Conservation (phyloP, 2,113 vertebrate genomes). For the Ciconia maguari region DNA sequence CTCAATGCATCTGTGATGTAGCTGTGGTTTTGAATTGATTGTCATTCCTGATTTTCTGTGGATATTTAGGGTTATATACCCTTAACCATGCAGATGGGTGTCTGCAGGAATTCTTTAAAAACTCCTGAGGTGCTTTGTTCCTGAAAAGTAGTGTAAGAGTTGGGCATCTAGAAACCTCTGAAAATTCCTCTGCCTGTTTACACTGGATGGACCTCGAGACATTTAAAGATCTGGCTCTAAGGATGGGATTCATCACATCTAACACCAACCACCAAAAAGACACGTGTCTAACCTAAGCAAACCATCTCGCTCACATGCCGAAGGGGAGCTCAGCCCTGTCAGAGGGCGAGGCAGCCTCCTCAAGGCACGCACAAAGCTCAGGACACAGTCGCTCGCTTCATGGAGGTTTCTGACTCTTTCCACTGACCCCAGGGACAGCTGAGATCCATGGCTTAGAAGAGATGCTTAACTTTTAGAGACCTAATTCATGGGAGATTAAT, state of each 20-base stretch:
- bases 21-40: background rate
- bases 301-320: accelerated
- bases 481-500: background rate
- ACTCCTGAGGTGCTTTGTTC: background rate
- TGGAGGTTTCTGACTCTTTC: background rate
- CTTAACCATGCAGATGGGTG: background rate
- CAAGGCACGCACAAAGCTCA: background rate
- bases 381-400: accelerated
- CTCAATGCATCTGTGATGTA: background rate
- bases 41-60: background rate
- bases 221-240: background rate
- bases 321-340: background rate
- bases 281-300: background rate
- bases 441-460: background rate
- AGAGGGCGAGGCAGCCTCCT: background rate
- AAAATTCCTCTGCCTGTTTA: background rate
- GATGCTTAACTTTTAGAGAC: background rate
- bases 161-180: background rate
- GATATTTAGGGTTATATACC: background rate
- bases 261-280: background rate
- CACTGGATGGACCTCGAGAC: background rate
- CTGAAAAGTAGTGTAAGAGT: background rate
- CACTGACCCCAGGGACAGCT: background rate
- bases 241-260: background rate
- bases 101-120: background rate